Percentiles rank a stretch among this genome's conserved stretches.
These are phyloP conservation scores for Neopipo cinnamomea DNA, from an alignment of 2,113 vertebrate species.

Conservation along the genomic window DNA sequence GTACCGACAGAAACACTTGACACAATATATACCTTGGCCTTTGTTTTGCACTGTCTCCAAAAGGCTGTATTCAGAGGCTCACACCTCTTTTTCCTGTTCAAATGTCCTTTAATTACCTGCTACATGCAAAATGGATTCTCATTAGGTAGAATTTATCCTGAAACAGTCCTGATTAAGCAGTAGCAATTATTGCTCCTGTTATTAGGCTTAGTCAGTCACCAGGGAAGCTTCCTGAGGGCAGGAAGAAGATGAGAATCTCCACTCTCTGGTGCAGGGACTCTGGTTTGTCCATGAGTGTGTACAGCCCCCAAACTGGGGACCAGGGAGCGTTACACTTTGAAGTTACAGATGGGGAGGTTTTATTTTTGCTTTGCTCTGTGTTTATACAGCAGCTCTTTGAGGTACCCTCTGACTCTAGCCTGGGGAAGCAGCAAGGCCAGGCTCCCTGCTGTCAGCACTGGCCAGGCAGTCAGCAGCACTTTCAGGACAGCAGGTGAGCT, in stretches of 20 bases:
- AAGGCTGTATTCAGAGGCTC: neutral
- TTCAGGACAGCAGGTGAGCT: neutral
- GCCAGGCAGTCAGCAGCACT: neutral
- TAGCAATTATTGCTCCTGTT: conserved; percentile 50
- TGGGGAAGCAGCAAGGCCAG: neutral
- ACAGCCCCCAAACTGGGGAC: neutral
- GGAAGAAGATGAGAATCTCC: neutral
- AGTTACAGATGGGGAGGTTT: neutral
- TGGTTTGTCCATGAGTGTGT: neutral
- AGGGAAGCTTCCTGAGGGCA: neutral
- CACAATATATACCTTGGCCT: neutral
- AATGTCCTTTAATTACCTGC: conserved; percentile 27
- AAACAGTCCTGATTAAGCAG: conserved; percentile 44
- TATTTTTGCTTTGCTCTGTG: neutral
- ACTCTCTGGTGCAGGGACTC: rapidly evolving
- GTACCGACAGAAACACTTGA: neutral
- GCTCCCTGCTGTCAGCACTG: rapidly evolving
- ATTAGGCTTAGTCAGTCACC: conserved; percentile 38
- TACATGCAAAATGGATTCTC: conserved; percentile 41
- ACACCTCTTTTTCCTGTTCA: conserved; percentile 5
- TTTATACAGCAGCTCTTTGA: neutral
- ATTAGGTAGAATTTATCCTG: conserved; percentile 48
- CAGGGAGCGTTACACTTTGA: neutral
- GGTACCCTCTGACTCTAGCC: neutral
- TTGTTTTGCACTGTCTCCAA: neutral